Percentiles rank a stretch among this genome's conserved stretches.
Evolutionary conservation across 2,113 vertebrate genomes (phyloP).

Genomic region (Corythornis vintsioides): DNA sequence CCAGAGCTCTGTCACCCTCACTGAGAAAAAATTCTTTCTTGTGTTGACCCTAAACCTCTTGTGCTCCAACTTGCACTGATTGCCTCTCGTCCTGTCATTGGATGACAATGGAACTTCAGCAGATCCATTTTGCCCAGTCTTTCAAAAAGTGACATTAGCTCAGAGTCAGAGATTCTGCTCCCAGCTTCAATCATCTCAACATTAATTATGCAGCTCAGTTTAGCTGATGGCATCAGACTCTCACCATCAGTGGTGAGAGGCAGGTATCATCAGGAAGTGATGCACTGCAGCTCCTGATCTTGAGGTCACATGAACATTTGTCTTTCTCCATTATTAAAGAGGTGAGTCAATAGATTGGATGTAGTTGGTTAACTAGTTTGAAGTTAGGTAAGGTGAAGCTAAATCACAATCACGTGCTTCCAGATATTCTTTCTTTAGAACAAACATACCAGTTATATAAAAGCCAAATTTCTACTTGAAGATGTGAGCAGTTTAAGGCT

Average conservation of each 20-base stretch:
- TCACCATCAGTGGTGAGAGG: not conserved
- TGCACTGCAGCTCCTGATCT: not conserved
- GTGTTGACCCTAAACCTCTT: too few relatives aligned
- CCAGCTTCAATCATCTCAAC: not conserved
- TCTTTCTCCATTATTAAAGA: not conserved
- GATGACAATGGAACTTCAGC: not conserved
- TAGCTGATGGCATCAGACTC: too few relatives aligned
- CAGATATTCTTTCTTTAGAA: not conserved
- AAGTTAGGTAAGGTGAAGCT: not conserved
- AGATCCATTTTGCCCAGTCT: not conserved
- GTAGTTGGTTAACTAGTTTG: not conserved
- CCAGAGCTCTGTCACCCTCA: too few relatives aligned
- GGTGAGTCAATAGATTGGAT: not conserved
- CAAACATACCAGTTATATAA: not conserved
- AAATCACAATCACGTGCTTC: fast-evolving
- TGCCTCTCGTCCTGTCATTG: too few relatives aligned
- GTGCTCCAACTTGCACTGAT: too few relatives aligned
- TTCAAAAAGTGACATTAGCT: fast-evolving
- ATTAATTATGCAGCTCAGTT: not conserved
- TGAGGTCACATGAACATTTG: not conserved
- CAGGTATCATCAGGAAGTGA: not conserved
- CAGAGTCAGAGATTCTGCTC: not conserved
- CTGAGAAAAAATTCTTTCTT: too few relatives aligned
- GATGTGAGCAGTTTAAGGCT: not conserved
- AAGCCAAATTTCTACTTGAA: not conserved